Conservation (phyloP, 1,140 invertebrate genomes). For the Trigoniulus corallinus region DNA sequence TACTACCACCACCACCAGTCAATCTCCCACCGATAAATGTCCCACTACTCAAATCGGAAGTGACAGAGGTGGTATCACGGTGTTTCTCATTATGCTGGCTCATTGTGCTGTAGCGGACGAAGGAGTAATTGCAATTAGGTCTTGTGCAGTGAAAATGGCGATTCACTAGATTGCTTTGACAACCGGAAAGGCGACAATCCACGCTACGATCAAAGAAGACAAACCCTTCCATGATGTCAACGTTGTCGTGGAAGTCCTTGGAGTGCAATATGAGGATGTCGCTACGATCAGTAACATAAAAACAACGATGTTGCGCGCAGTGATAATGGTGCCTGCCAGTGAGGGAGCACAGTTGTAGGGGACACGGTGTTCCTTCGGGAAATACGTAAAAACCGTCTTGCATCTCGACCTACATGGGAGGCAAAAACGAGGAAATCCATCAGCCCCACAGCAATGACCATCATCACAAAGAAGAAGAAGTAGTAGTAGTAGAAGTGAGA, state of each 20-base stretch:
- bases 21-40: not conserved
- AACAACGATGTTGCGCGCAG: constrained; percentile 52
- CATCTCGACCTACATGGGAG: constrained; percentile 11
- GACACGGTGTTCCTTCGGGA: constrained; percentile 37
- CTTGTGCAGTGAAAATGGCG: constrained; percentile 61
- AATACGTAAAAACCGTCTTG: constrained; percentile 39
- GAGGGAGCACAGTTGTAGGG: constrained; percentile 43
- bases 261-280: constrained; percentile 52
- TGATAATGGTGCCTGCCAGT: constrained; percentile 48
- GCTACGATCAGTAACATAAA: constrained; percentile 46
- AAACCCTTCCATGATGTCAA: constrained; percentile 62
- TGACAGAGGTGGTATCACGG: constrained; percentile 9
- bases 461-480: too few relatives aligned
- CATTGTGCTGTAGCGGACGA: constrained; percentile 56
- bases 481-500: too few relatives aligned
- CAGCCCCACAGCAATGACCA: too few relatives aligned
- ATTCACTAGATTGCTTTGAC: constrained; percentile 50
- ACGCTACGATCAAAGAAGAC: constrained; percentile 61
- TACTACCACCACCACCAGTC: not conserved
- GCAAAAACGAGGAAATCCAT: not conserved
- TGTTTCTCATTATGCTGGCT: constrained; percentile 46
- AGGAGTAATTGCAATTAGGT: constrained; percentile 53
- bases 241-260: constrained; percentile 64
- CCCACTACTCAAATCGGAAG: constrained; percentile 1
- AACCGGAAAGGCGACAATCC: constrained; percentile 49